Evolutionary conservation across 1,140 invertebrate genomes (phyloP), one percentile per base, ranked within the genome.

Genomic region (Heliconius eleuchia): DNA sequence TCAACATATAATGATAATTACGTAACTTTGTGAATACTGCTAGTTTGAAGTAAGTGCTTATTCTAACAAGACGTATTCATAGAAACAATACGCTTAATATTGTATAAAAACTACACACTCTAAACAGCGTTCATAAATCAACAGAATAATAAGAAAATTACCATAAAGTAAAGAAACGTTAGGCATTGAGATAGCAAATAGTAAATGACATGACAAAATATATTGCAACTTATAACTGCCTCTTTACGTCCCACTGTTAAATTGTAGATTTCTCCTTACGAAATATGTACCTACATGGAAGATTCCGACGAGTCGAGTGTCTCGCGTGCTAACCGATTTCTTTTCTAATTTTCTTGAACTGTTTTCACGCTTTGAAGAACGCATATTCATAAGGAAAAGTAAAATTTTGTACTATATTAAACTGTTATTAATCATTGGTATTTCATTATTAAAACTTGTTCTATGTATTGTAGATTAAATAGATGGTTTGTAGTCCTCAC

Each of bases 321-420:
- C 23, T 66, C 23, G 60, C 60, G 60, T 66, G 60, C 60, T 66
- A 66, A 66, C 27, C 23, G 60, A 66, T 66, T 66, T 66, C 60
- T 66, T 66, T 66, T 66, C 11, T 30, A 66, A 27, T 13, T 57
- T 57, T 23, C 55, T 57, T 57, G 6, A 66, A 66, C 23, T 13
- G 23, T 66, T 66, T 66, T 66, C 60, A 66, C 60, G 60, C 60
- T 39, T 72, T 72, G 34, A 72, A 72, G 71, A 72, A 34, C 71
- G 71, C 71, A 72, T 37, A 72, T 72, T 72, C n/a, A 72, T 72
- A 11, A 66, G 60, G 60, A 66, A 66, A 66, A 66, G 60, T 66
- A 30, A 66, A 66, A 66, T 66, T 66, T 30, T 66, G 60, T 66
- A 66, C 11, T 30, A 30, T 30, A 66, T 27, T 16, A 30, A 66